Conservation (phyloP, 2,888 invertebrate genomes). For the Hylaea fasciaria region DNA sequence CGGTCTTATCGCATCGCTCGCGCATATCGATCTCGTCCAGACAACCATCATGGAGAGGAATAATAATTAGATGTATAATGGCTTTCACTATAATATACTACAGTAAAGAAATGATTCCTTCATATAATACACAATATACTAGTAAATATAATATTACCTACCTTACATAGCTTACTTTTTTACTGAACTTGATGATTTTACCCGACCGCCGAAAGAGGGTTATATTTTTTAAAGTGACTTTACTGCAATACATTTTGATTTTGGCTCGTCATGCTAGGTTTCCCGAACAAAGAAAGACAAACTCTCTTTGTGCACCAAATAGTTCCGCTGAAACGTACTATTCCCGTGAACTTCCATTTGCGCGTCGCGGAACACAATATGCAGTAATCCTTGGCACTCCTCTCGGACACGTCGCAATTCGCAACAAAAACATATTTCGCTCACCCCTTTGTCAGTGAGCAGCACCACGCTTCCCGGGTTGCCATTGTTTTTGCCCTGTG, state of each 20-base stretch:
- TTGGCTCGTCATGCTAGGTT: slow-evolving; percentile 3
- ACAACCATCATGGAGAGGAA: too few species aligned
- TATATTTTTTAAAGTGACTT: neutral
- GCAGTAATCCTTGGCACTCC: slow-evolving; percentile 45
- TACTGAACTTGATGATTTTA: too few species aligned
- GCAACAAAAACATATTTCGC: slow-evolving; percentile 64
- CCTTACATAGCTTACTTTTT: too few species aligned
- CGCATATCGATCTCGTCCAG: too few species aligned
- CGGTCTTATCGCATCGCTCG: too few species aligned
- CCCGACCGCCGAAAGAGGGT: too few species aligned
- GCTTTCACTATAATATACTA: too few species aligned
- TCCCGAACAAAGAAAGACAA: slow-evolving; percentile 13
- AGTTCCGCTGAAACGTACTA: slow-evolving; percentile 30
- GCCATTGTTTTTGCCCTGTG: slow-evolving; percentile 63
- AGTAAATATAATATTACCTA: too few species aligned
- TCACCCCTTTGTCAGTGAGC: slow-evolving; percentile 68
- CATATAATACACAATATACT: too few species aligned
- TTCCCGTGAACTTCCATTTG: slow-evolving; percentile 26
- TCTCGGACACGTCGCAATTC: slow-evolving; percentile 53
- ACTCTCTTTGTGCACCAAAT: slow-evolving; percentile 28
- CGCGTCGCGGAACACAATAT: slow-evolving; percentile 32
- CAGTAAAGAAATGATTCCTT: too few species aligned
- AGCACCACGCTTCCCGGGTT: slow-evolving; percentile 55
- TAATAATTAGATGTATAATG: too few species aligned
- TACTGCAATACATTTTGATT: neutral